Base-by-base conservation (phyloP, 1,140 invertebrate genomes). In the Meloidogyne floridensis region DNA sequence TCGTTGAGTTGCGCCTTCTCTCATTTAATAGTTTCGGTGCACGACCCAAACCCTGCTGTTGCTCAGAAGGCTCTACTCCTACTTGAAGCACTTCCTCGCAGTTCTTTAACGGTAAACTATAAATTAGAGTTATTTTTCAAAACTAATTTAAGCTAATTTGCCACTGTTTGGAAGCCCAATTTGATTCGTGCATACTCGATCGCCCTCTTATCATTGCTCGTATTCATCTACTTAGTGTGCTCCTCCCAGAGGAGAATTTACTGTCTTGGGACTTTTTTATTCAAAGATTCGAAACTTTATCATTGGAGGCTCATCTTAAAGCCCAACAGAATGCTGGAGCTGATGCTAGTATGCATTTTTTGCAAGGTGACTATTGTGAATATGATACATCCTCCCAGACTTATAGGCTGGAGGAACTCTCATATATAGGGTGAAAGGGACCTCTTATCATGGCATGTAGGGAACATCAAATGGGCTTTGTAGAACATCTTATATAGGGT, bases 171-270 rank as follows among this genome's bases (percentile, higher is more conserved):
- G 92, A 92, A 87, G 90, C 91, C 69, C 92, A 92, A 86, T 92
- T 92, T 89, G 92, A 92, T 85, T 89, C 94, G 56, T 95, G 98
- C 72, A 96, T 98, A 80, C 93, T 96, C 56, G 98, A 99, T 90
- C 93, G 98, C 54, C 95, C 96, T 1, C 95, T 99, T 93, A 95
- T 99, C 53, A 93, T 99, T n/a, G 95, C 98, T 90, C 94, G 95
- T 0, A 92, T 99, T 18, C 96, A 96, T 91, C 95, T 98, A 89
- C 92, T 99, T 2, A 94, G 96, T 87, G 97, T 96, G 89, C 94
- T 95, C 7, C 92, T 99, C 3, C 94, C 94, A 82, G 95, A 98
- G 89, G 92, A 96, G 65, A 84, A 95, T 98, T 82, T 80, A 11
- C 47, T 72, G 8, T 93, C 94, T 1, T 99, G 97, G 97, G 96